Conservation (phyloP, 2,797 vertebrate species). For the Platalea minor region DNA sequence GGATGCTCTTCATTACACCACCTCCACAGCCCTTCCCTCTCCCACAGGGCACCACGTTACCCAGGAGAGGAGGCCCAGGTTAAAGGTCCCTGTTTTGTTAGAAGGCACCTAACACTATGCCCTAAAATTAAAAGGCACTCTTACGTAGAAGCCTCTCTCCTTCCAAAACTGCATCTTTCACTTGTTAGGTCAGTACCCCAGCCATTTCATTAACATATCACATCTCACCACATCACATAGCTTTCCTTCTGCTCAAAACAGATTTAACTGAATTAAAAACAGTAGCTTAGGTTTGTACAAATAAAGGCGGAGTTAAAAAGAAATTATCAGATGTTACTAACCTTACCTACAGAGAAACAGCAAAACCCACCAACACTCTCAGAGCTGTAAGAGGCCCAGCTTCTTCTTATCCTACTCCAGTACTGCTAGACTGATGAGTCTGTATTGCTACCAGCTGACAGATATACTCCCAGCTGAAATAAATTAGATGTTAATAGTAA, state of each 20-base stretch:
- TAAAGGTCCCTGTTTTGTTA: rapidly evolving
- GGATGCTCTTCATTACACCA: rapidly evolving
- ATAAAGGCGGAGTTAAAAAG: rapidly evolving
- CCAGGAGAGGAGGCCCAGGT: background rate
- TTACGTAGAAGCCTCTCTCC: background rate
- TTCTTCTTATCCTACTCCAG: background rate
- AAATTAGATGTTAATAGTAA: background rate
- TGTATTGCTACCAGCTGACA: background rate
- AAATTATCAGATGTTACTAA: rapidly evolving
- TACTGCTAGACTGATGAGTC: background rate
- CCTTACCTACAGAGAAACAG: background rate
- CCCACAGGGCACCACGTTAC: background rate
- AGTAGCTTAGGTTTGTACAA: rapidly evolving
- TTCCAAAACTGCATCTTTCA: background rate
- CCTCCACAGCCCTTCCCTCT: background rate
- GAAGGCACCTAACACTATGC: rapidly evolving
- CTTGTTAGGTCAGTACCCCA: rapidly evolving
- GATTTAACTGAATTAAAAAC: rapidly evolving
- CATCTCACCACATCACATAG: background rate
- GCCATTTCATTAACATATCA: rapidly evolving
- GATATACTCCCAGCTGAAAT: background rate
- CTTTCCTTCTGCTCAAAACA: background rate
- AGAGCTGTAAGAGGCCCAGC: rapidly evolving
- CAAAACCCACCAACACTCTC: background rate
- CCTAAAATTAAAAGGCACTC: background rate